Base-by-base conservation (phyloP, 2,113 vertebrate genomes). In the Psittacula cyanocephala region DNA sequence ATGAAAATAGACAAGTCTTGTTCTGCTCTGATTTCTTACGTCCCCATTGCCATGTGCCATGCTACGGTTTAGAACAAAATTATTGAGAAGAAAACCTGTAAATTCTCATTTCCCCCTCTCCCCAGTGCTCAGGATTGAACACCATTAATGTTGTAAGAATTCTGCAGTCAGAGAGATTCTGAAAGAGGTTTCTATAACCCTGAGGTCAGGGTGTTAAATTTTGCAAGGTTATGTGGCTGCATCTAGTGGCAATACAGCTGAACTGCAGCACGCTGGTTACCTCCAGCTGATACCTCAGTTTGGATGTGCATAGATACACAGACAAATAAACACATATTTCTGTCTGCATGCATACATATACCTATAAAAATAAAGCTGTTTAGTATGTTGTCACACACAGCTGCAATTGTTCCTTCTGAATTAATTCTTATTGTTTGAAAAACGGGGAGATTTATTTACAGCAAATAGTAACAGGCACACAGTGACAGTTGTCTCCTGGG, bases 201-300 rank as follows among this genome's bases (percentile, higher is more conserved):
- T 17, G 77, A 93, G 77, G 79, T 79, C 67, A 72, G 69, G 71
- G 55, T 88, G 83, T 41, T n/a, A 47, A 46, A 24, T 85, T 95
- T 96, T 90, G 44, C 41, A 60, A 96, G 85, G 96, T 93, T 85
- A 19, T 91, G 65, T 91, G 91, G 91, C 93, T 88, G 94, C 97
- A 96, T 95, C 98, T 98, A 83, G 97, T 96, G 98, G 95, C 74
- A 35, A 24, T 13, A 63, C 6, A 25, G 3, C 0, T 33, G 12
- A 78, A 93, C 71, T 96, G 92, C 97, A 96, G 20, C 20, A 6
- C 47, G 39, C 14, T 24, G 19, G 23, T 52, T 31, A n/a, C 59
- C 55, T 85, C 79, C 88, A 52, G 16, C 84, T 67, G 50, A 6
- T 46, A 4, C 43, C 69, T 49, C 33, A 47, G 0, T 85, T 69